Evolutionary conservation across 2,797 vertebrate genomes (phyloP).

Genomic region (Falco concolor): DNA sequence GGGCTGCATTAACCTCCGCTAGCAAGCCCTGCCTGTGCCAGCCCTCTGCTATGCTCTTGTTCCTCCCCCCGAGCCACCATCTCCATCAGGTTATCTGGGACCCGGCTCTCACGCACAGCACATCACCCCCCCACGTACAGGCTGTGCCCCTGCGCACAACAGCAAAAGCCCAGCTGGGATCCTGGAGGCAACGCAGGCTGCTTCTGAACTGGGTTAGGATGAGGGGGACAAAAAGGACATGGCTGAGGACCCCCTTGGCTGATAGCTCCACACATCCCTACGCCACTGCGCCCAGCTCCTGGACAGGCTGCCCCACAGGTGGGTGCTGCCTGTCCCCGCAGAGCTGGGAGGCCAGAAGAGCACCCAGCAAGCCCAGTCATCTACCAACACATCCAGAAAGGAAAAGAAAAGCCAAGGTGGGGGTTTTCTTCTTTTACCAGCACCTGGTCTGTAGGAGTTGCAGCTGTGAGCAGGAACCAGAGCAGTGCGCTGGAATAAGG

Average conservation of each 20-base stretch:
- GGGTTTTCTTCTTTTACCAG: background rate
- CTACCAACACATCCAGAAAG: background rate
- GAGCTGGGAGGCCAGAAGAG: background rate
- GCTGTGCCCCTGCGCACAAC: background rate
- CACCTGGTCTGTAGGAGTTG: background rate
- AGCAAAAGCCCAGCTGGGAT: rapidly evolving
- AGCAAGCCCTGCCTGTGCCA: background rate
- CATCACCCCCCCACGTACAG: rapidly evolving
- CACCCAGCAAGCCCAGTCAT: background rate
- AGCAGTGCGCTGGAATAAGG: background rate
- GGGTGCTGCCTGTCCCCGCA: background rate
- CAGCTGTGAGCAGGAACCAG: background rate
- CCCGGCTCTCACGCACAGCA: background rate
- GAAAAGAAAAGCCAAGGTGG: background rate
- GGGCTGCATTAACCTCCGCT: background rate
- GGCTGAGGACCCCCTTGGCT: background rate
- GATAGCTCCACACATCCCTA: rapidly evolving
- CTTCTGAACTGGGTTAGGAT: background rate
- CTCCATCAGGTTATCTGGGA: rapidly evolving
- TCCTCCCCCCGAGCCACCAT: background rate
- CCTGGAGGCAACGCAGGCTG: background rate
- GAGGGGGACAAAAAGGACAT: background rate
- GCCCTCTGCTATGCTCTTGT: too few species aligned
- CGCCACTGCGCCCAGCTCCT: rapidly evolving
- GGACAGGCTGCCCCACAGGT: background rate